Conservation (phyloP, 2,113 vertebrate species). For the Symphodus melops region DNA sequence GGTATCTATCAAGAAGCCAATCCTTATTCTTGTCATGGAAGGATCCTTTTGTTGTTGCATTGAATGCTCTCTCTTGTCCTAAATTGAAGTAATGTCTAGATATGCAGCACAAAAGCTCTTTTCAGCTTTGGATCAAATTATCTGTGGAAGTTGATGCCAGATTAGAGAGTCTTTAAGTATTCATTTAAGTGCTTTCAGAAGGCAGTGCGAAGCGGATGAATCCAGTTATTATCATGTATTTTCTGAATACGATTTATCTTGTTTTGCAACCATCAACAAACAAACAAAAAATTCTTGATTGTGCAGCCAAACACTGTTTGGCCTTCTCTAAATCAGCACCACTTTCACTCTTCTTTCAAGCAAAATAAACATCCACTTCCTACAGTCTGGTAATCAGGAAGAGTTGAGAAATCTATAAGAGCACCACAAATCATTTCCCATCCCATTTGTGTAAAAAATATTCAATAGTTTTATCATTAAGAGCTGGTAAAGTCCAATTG, state of each 20-base stretch:
- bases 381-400: too few relatives aligned
- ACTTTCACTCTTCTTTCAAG: not conserved
- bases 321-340: not conserved
- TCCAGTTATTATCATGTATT: not conserved
- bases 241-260: not conserved
- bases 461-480: too few relatives aligned
- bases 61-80: constrained; percentile 7
- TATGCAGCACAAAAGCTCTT: constrained; percentile 20
- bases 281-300: not conserved
- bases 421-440: not conserved
- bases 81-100: constrained; percentile 27
- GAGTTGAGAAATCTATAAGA: not conserved
- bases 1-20: constrained; percentile 30
- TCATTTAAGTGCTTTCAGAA: not conserved
- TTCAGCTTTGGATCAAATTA: constrained; percentile 20
- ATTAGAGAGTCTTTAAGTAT: not conserved
- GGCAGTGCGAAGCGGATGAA: not conserved
- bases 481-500: too few relatives aligned
- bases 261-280: not conserved
- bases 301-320: too few relatives aligned
- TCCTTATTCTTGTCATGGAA: constrained; percentile 11
- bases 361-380: too few relatives aligned
- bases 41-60: not conserved
- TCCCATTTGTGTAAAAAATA: too few relatives aligned
- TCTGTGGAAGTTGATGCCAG: not conserved